These are phyloP conservation scores for Noctua janthe DNA, from an alignment of 2,888 invertebrate species.

Conservation along the genomic window DNA sequence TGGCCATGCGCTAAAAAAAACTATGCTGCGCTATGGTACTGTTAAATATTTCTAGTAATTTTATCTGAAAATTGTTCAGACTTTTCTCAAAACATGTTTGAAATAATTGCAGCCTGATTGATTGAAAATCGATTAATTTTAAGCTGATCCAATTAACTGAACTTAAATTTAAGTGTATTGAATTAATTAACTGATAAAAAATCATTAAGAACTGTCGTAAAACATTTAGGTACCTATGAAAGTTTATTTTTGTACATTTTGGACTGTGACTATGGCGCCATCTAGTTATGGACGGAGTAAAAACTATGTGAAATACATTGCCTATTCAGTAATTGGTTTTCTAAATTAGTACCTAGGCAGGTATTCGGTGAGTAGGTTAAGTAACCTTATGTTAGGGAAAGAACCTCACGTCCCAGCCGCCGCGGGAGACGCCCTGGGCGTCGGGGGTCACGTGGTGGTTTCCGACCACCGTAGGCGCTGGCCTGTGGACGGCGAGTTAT, in stretches of 20 bases:
- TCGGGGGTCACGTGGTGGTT: too few species aligned
- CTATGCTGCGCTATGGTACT: background rate
- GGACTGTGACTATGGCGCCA: background rate
- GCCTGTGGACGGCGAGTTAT: too few species aligned
- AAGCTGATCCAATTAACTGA: slow-evolving; percentile 21
- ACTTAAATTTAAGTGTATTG: slow-evolving; percentile 14
- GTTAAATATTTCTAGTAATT: slow-evolving; percentile 1
- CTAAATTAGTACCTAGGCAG: too few species aligned
- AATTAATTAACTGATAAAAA: slow-evolving; percentile 37
- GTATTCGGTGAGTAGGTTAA: background rate
- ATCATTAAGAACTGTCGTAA: slow-evolving; percentile 34
- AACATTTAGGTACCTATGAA: background rate
- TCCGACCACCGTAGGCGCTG: too few species aligned
- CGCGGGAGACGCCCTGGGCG: too few species aligned
- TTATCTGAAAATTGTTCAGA: slow-evolving; percentile 20
- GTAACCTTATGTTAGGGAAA: background rate
- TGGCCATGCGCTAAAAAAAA: background rate
- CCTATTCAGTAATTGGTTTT: background rate
- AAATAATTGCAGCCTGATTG: slow-evolving; percentile 29
- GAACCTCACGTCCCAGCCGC: too few species aligned
- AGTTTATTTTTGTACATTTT: background rate
- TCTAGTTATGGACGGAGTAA: background rate
- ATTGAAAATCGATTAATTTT: slow-evolving; percentile 27
- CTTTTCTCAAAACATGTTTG: slow-evolving; percentile 5
- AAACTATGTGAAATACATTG: background rate